Evolutionary conservation across 2,888 invertebrate species (phyloP).

Genomic region (Agonopterix subpropinquella): DNA sequence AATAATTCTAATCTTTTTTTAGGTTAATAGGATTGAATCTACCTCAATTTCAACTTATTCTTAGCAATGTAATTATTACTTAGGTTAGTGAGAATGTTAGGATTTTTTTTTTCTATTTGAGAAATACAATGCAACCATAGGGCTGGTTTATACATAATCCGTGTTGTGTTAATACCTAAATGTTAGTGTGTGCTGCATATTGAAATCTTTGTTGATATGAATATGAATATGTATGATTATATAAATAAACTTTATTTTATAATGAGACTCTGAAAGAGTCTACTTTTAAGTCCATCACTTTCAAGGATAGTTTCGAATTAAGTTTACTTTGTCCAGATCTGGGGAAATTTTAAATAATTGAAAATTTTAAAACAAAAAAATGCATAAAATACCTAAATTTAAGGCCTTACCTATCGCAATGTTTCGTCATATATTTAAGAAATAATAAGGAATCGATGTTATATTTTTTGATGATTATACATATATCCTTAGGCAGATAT

Average conservation of each 20-base stretch:
- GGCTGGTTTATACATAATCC: slow-evolving; percentile 34
- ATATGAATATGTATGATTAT: slow-evolving; percentile 51
- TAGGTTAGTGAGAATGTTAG: slow-evolving; percentile 65
- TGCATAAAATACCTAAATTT: slow-evolving; percentile 6
- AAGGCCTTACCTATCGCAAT: slow-evolving; percentile 32
- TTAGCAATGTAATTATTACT: slow-evolving; percentile 63
- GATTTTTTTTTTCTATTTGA: slow-evolving; percentile 47
- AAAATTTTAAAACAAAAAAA: too few relatives aligned
- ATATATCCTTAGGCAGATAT: slow-evolving; percentile 38
- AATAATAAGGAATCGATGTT: slow-evolving; percentile 1
- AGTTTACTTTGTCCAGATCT: too few relatives aligned
- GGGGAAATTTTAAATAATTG: too few relatives aligned
- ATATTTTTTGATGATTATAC: slow-evolving; percentile 25
- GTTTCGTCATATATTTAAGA: slow-evolving; percentile 11
- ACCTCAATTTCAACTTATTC: slow-evolving; percentile 72
- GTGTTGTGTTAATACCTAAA: slow-evolving; percentile 38
- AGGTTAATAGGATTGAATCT: slow-evolving; percentile 75
- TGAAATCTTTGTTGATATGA: slow-evolving; percentile 55
- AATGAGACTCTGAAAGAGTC: slow-evolving; percentile 36
- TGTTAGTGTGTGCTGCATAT: slow-evolving; percentile 60
- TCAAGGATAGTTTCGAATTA: slow-evolving; percentile 10
- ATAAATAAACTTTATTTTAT: slow-evolving; percentile 40
- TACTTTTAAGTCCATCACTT: slow-evolving; percentile 22
- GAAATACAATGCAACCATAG: slow-evolving; percentile 42
- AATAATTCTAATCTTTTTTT: slow-evolving; percentile 66